Evolutionary conservation across 2,113 vertebrate genomes (phyloP), one percentile per base, ranked within the genome.

Genomic region (Pardalotus punctatus): DNA sequence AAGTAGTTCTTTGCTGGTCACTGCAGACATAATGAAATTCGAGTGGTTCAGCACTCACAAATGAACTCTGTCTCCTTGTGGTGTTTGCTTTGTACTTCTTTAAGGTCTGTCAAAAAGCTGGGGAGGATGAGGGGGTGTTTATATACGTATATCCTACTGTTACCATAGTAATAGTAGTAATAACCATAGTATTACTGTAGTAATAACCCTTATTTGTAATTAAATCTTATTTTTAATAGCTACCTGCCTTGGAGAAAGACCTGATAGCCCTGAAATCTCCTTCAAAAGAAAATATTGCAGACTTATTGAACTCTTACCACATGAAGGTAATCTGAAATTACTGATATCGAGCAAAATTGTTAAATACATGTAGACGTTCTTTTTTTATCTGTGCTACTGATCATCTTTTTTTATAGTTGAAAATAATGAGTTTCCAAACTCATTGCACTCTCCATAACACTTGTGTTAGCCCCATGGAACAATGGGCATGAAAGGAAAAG

Each of bases 181-280:
- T n/a, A n/a, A n/a, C n/a, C n/a, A n/a, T n/a, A n/a, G n/a, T n/a
- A n/a, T 67, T 65, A 53, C 35, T 7, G 18, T 15, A 70, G 9
- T 48, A 82, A 14, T 60, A 67, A 48, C 31, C 21, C 35, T 84
- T 73, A 43, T 12, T 77, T 78, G 28, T 48, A 60, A 94, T 93
- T 94, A 69, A 86, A 11, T 81, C 40, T 76, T 42, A 50, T 64
- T 95, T 87, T 93, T 82, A 25, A 47, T 62, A 99, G 99, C 90
- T 99, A 36, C 70, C 94, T 45, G 97, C 97, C 36, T 98, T 99
- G 84, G 98, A 99, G 97, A 98, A 99, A 92, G 98, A 99, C 83
- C 97, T 99, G 67, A 93, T 98, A 94, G 96, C 98, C 53, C 60
- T 99, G 96, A 99, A 98, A 92, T 98, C 98, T 78, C 98, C 99